Evolutionary conservation across 2,888 invertebrate species (phyloP).

Genomic region (Yponomeuta plumbellus): DNA sequence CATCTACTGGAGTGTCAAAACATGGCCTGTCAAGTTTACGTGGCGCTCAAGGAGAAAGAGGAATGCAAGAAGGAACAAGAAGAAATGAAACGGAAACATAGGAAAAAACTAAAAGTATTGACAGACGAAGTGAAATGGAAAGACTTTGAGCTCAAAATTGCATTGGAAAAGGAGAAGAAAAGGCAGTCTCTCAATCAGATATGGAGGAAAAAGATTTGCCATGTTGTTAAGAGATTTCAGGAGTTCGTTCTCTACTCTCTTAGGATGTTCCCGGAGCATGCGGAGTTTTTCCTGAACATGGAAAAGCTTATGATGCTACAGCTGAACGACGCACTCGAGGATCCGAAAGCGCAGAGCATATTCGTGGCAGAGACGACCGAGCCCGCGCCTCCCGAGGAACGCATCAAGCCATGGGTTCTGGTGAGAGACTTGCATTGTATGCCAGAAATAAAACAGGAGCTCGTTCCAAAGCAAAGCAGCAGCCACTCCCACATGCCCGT

Average conservation of each 20-base stretch:
- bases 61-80: constrained; percentile 45
- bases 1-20: constrained; percentile 53
- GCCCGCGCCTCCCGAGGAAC: not conserved
- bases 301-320: constrained; percentile 64
- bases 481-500: constrained; percentile 54
- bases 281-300: constrained; percentile 63
- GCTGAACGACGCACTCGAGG: constrained; percentile 44
- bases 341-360: constrained; percentile 48
- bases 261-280: constrained; percentile 53
- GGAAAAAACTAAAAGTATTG: constrained; percentile 44
- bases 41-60: constrained; percentile 60
- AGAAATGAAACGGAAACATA: constrained; percentile 37
- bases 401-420: constrained; percentile 53
- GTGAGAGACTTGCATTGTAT: constrained; percentile 53
- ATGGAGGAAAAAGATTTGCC: constrained; percentile 60
- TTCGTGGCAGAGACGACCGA: constrained; percentile 34
- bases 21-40: constrained; percentile 63
- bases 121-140: constrained; percentile 39
- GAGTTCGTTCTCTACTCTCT: constrained; percentile 55
- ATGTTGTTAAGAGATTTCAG: constrained; percentile 60
- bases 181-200: constrained; percentile 38
- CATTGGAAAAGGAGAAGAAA: constrained; percentile 42
- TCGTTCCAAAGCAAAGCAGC: constrained; percentile 47
- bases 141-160: constrained; percentile 45
- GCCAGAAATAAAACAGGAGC: constrained; percentile 37